A percentile compares a stretch with the other conserved stretches of the same genome.
Conservation (phyloP, 2,888 invertebrate genomes). For the Hemicrepidius hirtus region DNA sequence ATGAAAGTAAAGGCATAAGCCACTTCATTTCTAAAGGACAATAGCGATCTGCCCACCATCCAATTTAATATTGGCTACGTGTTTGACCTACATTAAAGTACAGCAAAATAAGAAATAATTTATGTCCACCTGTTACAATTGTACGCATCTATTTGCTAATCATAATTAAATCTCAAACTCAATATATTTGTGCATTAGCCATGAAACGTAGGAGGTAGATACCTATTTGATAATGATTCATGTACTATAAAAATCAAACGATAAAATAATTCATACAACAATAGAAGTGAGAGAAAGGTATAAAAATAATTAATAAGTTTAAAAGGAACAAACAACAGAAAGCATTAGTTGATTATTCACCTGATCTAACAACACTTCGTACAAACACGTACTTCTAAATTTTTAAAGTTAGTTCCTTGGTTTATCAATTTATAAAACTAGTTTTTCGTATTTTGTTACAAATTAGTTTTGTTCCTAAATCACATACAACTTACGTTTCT, state of each 20-base stretch:
- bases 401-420: no score
- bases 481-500: conserved; percentile 14
- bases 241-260: neutral
- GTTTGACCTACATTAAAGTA: no score
- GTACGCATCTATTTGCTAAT: neutral
- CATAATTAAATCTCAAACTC: neutral
- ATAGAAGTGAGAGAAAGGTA: no score
- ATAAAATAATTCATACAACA: no score
- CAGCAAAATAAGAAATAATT: no score
- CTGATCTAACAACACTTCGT: no score
- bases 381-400: no score
- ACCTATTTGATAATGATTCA: conserved; percentile 12
- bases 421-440: no score
- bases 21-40: no score
- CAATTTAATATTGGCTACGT: no score
- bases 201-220: neutral
- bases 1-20: no score
- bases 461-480: neutral
- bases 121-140: neutral
- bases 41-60: no score
- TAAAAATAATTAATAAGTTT: conserved; percentile 6
- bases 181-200: neutral
- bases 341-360: neutral
- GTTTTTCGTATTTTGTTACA: neutral
- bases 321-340: conserved; percentile 1